phyloP scores from a whole-genome alignment of 2,113 vertebrate species.

The Hippopotamus amphibius region DNA sequence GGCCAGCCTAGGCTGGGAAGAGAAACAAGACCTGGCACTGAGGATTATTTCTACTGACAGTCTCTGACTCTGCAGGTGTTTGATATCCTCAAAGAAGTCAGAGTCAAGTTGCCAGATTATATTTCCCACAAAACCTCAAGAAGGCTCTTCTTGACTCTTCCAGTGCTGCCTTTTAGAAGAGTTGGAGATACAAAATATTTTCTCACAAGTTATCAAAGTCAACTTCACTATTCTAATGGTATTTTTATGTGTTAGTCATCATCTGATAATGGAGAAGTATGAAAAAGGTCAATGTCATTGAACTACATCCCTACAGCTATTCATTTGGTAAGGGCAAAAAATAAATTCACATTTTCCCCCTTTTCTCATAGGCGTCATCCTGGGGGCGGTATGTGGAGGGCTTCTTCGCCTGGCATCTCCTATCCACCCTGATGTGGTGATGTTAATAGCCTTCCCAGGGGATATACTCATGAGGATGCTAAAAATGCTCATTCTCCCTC shows the following conservation, averaged over 20 bases:
- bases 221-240: neutral
- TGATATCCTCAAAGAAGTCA: neutral
- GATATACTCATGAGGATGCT: constrained; percentile 99
- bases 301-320: neutral
- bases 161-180: neutral
- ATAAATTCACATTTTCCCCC: neutral
- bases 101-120: neutral
- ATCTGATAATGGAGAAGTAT: neutral
- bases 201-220: neutral
- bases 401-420: constrained; percentile 95
- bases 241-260: neutral
- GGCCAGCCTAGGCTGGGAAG: neutral
- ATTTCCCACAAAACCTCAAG: neutral
- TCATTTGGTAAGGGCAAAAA: neutral
- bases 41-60: neutral
- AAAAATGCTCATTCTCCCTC: constrained; percentile 99
- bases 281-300: neutral
- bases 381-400: constrained; percentile 94
- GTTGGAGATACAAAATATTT: neutral
- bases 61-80: neutral
- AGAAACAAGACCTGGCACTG: neutral
- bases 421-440: constrained; percentile 96
- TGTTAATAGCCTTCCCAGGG: constrained; percentile 98
- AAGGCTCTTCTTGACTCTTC: neutral
- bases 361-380: constrained; percentile 92